These are phyloP conservation scores for Oasisia sp. DNA, from an alignment of 2,888 invertebrate genomes.

Conservation along the genomic window DNA sequence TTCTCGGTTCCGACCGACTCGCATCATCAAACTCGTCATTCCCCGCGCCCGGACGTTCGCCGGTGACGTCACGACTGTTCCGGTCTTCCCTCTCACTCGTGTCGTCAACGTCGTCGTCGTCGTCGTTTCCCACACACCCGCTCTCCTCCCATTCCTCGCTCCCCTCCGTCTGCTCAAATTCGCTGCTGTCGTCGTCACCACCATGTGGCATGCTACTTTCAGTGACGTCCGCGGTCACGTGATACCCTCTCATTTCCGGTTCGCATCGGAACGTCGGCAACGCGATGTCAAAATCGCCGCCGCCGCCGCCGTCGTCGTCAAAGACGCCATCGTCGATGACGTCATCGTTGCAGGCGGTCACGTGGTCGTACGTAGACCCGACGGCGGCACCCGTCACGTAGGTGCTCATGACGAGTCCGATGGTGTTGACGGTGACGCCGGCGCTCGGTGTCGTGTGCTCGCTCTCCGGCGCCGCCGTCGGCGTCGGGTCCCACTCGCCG, in stretches of 20 bases:
- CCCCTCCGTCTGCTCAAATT: not conserved
- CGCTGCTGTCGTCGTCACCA: not conserved
- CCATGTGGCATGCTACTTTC: not conserved
- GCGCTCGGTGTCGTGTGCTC: not conserved
- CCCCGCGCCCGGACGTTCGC: not conserved
- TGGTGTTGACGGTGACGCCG: not conserved
- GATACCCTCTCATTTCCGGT: not conserved
- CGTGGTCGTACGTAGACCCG: not conserved
- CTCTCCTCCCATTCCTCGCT: not conserved
- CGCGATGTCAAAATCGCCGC: not conserved
- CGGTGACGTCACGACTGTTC: not conserved
- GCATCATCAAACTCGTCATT: not conserved
- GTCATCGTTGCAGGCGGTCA: not conserved
- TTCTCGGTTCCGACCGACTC: not conserved
- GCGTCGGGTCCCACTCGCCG: not conserved
- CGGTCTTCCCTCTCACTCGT: not conserved
- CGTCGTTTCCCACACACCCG: not conserved
- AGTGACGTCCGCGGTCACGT: not conserved
- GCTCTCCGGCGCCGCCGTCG: not conserved
- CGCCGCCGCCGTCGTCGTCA: not conserved
- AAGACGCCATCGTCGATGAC: not conserved
- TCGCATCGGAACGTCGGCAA: not conserved
- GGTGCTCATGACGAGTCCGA: not conserved
- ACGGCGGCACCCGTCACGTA: slow-evolving; percentile 3
- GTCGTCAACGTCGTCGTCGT: not conserved